Conservation (phyloP, 2,797 vertebrate species). For the Bovichtus variegatus region DNA sequence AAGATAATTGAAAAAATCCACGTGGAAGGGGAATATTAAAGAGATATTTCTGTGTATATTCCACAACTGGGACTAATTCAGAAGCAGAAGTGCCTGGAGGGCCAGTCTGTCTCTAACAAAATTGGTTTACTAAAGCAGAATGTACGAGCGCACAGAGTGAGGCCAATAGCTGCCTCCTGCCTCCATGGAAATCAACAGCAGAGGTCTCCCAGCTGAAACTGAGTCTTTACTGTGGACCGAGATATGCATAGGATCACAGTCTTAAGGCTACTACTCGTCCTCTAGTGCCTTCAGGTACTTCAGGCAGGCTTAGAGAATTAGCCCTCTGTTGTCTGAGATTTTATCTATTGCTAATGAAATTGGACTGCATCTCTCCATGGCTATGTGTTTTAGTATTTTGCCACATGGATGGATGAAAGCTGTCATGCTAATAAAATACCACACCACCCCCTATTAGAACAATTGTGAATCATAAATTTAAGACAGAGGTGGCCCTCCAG, state of each 20-base stretch:
- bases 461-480: conserved; percentile 58
- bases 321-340: conserved; percentile 54
- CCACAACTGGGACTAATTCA: conserved; percentile 81
- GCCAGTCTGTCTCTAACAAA: conserved; percentile 77
- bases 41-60: conserved; percentile 80
- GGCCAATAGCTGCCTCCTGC: conserved; percentile 70
- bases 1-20: conserved; percentile 81
- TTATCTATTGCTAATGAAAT: conserved; percentile 54
- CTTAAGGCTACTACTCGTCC: conserved; percentile 49
- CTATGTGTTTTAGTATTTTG: conserved; percentile 31
- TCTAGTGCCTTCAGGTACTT: conserved; percentile 51
- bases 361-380: conserved; percentile 6
- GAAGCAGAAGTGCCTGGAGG: conserved; percentile 80
- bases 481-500: conserved; percentile 49
- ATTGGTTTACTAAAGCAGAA: conserved; percentile 82
- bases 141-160: conserved; percentile 60
- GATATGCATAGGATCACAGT: conserved; percentile 58
- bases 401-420: conserved; percentile 50
- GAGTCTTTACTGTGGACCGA: conserved; percentile 54
- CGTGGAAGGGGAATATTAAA: conserved; percentile 81
- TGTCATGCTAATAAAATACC: conserved; percentile 38
- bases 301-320: conserved; percentile 49
- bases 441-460: conserved; percentile 44
- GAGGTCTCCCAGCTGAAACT: conserved; percentile 60
- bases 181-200: conserved; percentile 73